These are phyloP conservation scores for Otus sunia DNA, from an alignment of 2,113 vertebrate genomes.

Conservation along the genomic window DNA sequence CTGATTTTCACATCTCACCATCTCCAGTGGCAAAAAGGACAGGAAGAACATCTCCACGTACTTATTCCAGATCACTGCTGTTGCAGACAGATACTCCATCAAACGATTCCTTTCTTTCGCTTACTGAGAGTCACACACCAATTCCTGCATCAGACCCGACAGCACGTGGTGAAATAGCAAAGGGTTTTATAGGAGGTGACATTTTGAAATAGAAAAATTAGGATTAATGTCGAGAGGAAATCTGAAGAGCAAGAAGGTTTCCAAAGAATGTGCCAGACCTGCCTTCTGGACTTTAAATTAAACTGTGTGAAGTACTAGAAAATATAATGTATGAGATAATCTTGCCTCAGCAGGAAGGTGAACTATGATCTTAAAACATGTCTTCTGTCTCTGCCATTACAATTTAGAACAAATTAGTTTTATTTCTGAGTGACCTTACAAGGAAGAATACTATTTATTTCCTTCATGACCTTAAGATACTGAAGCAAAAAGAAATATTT, in stretches of 20 bases:
- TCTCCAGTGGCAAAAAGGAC: neutral
- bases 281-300: neutral
- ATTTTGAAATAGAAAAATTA: slow-evolving; percentile 5
- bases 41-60: neutral
- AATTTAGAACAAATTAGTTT: slow-evolving; percentile 6
- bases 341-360: neutral
- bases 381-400: neutral
- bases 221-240: neutral
- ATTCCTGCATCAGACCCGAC: neutral
- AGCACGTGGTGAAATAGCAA: neutral
- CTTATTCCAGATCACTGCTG: neutral
- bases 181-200: neutral
- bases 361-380: slow-evolving; percentile 6
- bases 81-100: neutral
- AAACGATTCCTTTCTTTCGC: neutral
- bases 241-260: slow-evolving; percentile 13
- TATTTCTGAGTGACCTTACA: slow-evolving; percentile 16
- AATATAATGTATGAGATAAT: slow-evolving; percentile 10
- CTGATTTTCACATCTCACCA: neutral
- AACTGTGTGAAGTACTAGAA: neutral
- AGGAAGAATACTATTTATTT: neutral
- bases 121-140: neutral
- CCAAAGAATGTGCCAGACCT: neutral
- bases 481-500: neutral
- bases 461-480: neutral